Base-by-base conservation (phyloP, 2,888 invertebrate species). In the Xestia rhomboidea region DNA sequence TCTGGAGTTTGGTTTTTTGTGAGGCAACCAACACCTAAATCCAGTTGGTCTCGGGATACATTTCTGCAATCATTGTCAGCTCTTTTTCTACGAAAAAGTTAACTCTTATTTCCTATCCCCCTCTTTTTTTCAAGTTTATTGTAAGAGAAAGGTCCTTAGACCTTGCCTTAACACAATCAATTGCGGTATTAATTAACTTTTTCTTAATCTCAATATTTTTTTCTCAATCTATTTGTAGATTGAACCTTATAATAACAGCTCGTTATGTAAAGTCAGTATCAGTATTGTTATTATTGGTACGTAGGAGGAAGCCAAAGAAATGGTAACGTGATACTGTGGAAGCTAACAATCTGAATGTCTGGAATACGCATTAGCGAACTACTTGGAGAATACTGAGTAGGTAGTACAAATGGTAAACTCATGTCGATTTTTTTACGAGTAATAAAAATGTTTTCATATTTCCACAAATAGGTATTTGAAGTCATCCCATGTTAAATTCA, bases 251-350 rank as follows among this genome's bases (percentile, higher is more conserved):
- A 63, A n/a, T 21, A 27, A 21, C 18, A 74, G n/a, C 24, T 30
- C 15, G 30, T 7, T 41, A 30, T 63, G 51, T 13, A 4, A 63
- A 76, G 30, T 41, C n/a, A 41, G 41, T 51, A n/a, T 51, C 49
- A 30, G n/a, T 24, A 27, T 13, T 44, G 41, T 63, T 51, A n/a
- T 63, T 27, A 44, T 63, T 63, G 18, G 49, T 34, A 24, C 44
- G 51, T 44, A 34, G n/a, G 15, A 44, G 51, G 51, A 77, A 77
- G 51, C 63, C 64, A 63, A 51, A 27, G 51, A 44, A 76, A 44
- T 51, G 51, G 34, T 51, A n/a, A 64, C 63, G 34, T 44, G 41
- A 76, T 76, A 64, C 77, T 63, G 38, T 76, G 34, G 24, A 76
- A 44, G 44, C 34, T 27, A 63, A 44, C 21, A 51, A 60, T 51